These are phyloP conservation scores for Gymnobelideus leadbeateri DNA, from an alignment of 2,113 vertebrate species.

Conservation along the genomic window DNA sequence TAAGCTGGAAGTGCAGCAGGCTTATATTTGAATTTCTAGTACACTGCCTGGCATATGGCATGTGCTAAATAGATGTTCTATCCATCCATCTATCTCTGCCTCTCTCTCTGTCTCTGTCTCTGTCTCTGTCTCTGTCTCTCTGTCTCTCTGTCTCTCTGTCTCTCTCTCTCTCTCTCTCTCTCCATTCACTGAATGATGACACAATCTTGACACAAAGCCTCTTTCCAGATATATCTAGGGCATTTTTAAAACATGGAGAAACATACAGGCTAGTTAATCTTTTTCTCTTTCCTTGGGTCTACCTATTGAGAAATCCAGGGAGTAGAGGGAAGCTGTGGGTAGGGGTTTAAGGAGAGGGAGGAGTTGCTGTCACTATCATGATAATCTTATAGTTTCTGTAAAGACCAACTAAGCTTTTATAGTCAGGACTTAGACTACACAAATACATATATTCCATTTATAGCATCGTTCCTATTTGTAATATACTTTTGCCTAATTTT, in stretches of 20 bases:
- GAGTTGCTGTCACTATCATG: not conserved
- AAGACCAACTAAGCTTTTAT: not conserved
- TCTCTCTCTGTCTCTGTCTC: too few species aligned
- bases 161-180: not conserved
- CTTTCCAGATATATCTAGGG: too few species aligned
- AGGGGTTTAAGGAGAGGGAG: not conserved
- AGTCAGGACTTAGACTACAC: not conserved
- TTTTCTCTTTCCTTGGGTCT: too few species aligned
- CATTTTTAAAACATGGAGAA: too few species aligned
- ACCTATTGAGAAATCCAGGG: too few species aligned
- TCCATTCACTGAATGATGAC: not conserved
- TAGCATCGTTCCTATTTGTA: not conserved
- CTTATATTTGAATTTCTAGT: not conserved
- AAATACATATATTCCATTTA: not conserved
- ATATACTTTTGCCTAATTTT: not conserved
- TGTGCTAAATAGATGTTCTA: too few species aligned
- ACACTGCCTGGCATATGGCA: not conserved
- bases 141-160: too few species aligned
- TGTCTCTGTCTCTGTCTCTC: not conserved
- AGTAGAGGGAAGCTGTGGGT: too few species aligned
- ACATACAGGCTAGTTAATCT: too few species aligned
- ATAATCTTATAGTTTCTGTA: not conserved
- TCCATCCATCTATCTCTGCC: too few species aligned
- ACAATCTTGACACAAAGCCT: too few species aligned
- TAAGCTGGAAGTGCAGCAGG: not conserved